Base-by-base conservation (phyloP, 2,113 vertebrate genomes). In the Danionella cerebrum region DNA sequence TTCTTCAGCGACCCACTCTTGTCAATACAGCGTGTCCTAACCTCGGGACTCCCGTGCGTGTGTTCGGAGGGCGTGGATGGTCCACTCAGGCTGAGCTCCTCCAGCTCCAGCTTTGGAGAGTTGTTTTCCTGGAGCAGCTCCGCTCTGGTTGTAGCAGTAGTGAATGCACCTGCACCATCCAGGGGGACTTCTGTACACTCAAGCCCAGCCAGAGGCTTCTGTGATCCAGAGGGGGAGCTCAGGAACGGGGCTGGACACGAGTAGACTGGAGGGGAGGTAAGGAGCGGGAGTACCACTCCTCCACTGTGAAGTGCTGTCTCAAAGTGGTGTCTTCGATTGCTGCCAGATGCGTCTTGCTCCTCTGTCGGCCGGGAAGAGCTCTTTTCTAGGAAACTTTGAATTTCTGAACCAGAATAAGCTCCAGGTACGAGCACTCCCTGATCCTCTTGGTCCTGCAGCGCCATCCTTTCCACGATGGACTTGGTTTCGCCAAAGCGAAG, bases 401-500 rank as follows among this genome's bases (percentile, higher is more conserved):
- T 97, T 67, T 98, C 96, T 11, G 96, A 92, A 68, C 90, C 96
- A 12, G 90, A 87, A 12, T 91, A 79, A 1, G 91, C 79, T 14
- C 90, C 90, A 0, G 94, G 94, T 18, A 96, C 82, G 68, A 91
- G 21, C 21, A 95, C 84, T 0, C 92, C 82, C 55, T 93, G 94
- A 4, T 92, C 94, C 74, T 99, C 95, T 77, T 96, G 96, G 77
- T 98, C 96, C 65, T 98, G 96, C 74, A 96, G 84, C 19, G 90
- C 92, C 96, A 99, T 99, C 73, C 98, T 88, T 79, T 99, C 96
- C 42, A 97, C 96, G 6, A 99, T 98, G 69, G 96, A 95, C 63
- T 98, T 99, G 5, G 96, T 99, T 82, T 99, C 96, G 12, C 96
- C 96, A 59, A 99, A 99, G 33, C 96, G 95, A 63, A 98, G 90